Conservation (phyloP, 2,888 invertebrate genomes). For the Tipula lateralis region DNA sequence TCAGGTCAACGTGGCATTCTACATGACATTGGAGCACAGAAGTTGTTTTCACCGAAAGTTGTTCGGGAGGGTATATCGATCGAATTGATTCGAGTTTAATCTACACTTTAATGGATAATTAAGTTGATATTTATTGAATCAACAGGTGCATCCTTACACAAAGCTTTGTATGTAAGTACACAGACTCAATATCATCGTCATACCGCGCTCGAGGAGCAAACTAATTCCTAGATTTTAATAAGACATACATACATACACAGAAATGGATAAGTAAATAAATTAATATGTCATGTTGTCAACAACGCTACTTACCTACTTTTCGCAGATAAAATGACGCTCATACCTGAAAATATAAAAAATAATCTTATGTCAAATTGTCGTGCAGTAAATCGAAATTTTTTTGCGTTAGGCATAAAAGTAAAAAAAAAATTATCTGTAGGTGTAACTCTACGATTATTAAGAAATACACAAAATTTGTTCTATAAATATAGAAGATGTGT, state of each 20-base stretch:
- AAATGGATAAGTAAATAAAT: not conserved
- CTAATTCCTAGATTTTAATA: too few relatives aligned
- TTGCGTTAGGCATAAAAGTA: not conserved
- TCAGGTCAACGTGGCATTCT: too few relatives aligned
- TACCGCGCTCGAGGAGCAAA: too few relatives aligned
- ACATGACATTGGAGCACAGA: too few relatives aligned
- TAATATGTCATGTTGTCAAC: not conserved
- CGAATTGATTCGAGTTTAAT: too few relatives aligned
- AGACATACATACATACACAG: not conserved
- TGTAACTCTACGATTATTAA: not conserved
- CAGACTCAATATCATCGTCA: too few relatives aligned
- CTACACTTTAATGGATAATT: too few relatives aligned
- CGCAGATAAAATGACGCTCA: not conserved
- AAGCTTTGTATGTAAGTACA: too few relatives aligned
- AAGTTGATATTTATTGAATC: too few relatives aligned
- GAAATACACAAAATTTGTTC: not conserved
- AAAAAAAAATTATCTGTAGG: not conserved
- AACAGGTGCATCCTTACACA: too few relatives aligned
- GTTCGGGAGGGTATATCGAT: too few relatives aligned
- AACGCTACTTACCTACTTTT: not conserved
- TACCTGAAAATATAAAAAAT: not conserved
- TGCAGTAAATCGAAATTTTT: not conserved
- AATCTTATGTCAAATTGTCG: not conserved
- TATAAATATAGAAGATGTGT: not conserved
- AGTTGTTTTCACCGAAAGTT: too few relatives aligned